Base-by-base conservation (phyloP, 23 tunicate species). In the Ciona savignyi region DNA sequence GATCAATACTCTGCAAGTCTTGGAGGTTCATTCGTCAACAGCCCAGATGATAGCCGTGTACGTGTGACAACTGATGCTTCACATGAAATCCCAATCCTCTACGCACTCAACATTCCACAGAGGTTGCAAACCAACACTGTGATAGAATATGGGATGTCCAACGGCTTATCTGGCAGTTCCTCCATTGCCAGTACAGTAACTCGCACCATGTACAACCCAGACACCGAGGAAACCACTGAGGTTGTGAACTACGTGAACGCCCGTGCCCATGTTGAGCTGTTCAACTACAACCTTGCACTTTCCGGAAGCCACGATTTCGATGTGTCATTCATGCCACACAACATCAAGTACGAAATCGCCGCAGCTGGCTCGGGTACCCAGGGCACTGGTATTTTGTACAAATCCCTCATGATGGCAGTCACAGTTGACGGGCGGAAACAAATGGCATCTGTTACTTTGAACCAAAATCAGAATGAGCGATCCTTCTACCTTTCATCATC, bases 271-370 rank as follows among this genome's bases (percentile, higher is more conserved):
- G 33, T 67, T 15, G 26, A 77, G 63, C 51, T 81, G 29, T 74
- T 73, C 29, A 74, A 51, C 79, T 62, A 30, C 29, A 65, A 81
- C 23, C 56, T 67, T 29, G 32, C n/a, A 25, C 51, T 82, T 60
- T 26, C 80, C 22, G 70, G 84, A 23, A 11, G 30, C 25, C 92
- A 85, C 71, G 75, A 78, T 30, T 56, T 79, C 20, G 65, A 83
- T 22, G 20, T 69, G 19, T 33, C 75, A 30, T 26, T 15, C 32
- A 4, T 78, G 32, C 84, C 80, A 42, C 34, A 66, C 42, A 56
- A 61, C 29, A 15, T 78, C 68, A 65, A 63, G 31, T 72, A 81
- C 67, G 76, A 79, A 31, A 32, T 82, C 35, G 62, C 72, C 1
- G 63, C 63, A 33, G 62, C 77, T 24, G 72, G 78, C 25, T 49